Evolutionary conservation across 2,888 invertebrate species (phyloP).

Genomic region (Eudasyphora cyanicolor): DNA sequence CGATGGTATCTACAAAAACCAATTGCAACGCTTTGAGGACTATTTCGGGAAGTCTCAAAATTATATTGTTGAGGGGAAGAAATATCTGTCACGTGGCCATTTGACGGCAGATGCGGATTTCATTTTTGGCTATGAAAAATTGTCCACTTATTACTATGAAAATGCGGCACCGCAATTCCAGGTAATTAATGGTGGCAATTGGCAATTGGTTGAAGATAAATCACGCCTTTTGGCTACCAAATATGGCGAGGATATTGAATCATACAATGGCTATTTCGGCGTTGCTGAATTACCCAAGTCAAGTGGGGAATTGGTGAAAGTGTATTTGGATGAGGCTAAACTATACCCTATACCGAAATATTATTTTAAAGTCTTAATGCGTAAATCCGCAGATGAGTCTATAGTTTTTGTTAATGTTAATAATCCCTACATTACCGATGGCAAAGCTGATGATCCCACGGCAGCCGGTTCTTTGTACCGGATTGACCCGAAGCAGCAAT

Average conservation of each 20-base stretch:
- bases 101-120: slow-evolving; percentile 81
- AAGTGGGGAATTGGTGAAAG: slow-evolving; percentile 54
- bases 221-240: slow-evolving; percentile 77
- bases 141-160: slow-evolving; percentile 81
- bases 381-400: slow-evolving; percentile 74
- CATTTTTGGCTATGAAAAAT: slow-evolving; percentile 79
- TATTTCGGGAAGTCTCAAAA: slow-evolving; percentile 73
- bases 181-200: slow-evolving; percentile 81
- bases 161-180: slow-evolving; percentile 82
- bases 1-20: slow-evolving; percentile 73
- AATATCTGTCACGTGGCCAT: slow-evolving; percentile 80
- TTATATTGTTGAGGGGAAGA: slow-evolving; percentile 72
- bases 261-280: slow-evolving; percentile 80
- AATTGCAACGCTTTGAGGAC: slow-evolving; percentile 75
- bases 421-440: slow-evolving; percentile 76
- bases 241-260: slow-evolving; percentile 74
- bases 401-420: slow-evolving; percentile 81
- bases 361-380: slow-evolving; percentile 80
- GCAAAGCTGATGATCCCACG: slow-evolving; percentile 52
- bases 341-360: slow-evolving; percentile 80
- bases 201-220: slow-evolving; percentile 80
- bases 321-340: slow-evolving; percentile 75
- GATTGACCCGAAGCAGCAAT: too few relatives aligned
- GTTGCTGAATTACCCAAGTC: slow-evolving; percentile 75
- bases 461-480: too few relatives aligned